phyloP scores from a whole-genome alignment of 2,113 vertebrate genomes.

The Ophthalmolycus amberensis region DNA sequence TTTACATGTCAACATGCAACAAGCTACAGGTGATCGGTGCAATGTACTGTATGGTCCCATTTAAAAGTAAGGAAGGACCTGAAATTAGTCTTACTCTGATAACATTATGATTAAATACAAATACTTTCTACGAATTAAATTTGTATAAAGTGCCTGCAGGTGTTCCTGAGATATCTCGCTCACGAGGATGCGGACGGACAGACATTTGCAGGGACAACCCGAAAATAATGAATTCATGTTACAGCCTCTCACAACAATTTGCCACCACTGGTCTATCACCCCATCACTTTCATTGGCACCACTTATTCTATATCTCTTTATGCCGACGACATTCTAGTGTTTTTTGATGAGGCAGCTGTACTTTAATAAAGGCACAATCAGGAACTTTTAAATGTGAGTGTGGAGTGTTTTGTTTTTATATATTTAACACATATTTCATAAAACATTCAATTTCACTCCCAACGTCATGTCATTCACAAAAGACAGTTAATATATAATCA shows the following conservation, averaged over 20 bases:
- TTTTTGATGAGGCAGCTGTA: too few species aligned
- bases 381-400: background rate
- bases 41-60: background rate
- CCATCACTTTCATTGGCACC: too few species aligned
- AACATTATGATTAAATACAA: background rate
- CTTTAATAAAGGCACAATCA: background rate
- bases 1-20: background rate
- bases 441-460: background rate
- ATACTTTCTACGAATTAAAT: too few species aligned
- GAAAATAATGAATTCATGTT: too few species aligned
- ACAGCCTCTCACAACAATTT: too few species aligned
- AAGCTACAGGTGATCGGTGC: background rate
- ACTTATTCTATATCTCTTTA: too few species aligned
- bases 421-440: background rate
- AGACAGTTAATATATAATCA: background rate
- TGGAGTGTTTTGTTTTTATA: background rate
- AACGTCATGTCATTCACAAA: background rate
- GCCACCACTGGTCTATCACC: too few species aligned
- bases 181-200: too few species aligned
- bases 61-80: background rate
- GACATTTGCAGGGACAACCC: too few species aligned
- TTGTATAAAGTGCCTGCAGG: too few species aligned
- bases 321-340: too few species aligned
- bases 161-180: too few species aligned
- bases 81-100: background rate